Percentiles rank a stretch among this genome's conserved stretches.
Evolutionary conservation across 2,888 invertebrate genomes (phyloP).

Genomic region (Lathronympha strigana): DNA sequence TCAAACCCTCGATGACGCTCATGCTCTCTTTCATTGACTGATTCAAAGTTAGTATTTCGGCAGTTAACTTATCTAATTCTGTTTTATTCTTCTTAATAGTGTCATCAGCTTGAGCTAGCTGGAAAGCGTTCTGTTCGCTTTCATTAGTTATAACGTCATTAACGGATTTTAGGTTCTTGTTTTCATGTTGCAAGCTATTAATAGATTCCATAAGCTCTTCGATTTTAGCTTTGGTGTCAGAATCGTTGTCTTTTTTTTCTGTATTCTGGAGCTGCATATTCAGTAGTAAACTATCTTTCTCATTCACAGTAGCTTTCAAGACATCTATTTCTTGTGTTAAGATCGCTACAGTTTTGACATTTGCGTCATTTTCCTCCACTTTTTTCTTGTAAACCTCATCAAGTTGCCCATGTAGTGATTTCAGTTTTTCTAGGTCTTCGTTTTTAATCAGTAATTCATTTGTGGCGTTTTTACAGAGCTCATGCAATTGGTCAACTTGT

Average conservation of each 20-base stretch:
- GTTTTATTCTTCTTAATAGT: slow-evolving; percentile 63
- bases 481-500: slow-evolving; percentile 51
- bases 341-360: slow-evolving; percentile 52
- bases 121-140: slow-evolving; percentile 59
- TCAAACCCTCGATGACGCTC: slow-evolving; percentile 62
- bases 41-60: slow-evolving; percentile 65
- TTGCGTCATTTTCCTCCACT: slow-evolving; percentile 57
- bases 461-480: slow-evolving; percentile 50
- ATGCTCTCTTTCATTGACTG: slow-evolving; percentile 65
- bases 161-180: slow-evolving; percentile 56
- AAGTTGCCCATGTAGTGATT: slow-evolving; percentile 54
- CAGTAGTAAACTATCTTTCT: slow-evolving; percentile 56
- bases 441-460: slow-evolving; percentile 54
- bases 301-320: slow-evolving; percentile 53
- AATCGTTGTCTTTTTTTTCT: slow-evolving; percentile 41
- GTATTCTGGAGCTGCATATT: slow-evolving; percentile 49
- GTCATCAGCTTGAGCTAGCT: slow-evolving; percentile 66
- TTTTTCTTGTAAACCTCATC: slow-evolving; percentile 55
- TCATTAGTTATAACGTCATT: slow-evolving; percentile 64
- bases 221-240: slow-evolving; percentile 51
- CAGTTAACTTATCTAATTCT: slow-evolving; percentile 67
- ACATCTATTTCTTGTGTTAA: slow-evolving; percentile 57
- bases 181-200: slow-evolving; percentile 54
- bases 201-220: slow-evolving; percentile 53
- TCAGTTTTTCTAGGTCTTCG: slow-evolving; percentile 51